phyloP scores from a whole-genome alignment of 2,113 vertebrate genomes.

The Crotalus horridus region DNA sequence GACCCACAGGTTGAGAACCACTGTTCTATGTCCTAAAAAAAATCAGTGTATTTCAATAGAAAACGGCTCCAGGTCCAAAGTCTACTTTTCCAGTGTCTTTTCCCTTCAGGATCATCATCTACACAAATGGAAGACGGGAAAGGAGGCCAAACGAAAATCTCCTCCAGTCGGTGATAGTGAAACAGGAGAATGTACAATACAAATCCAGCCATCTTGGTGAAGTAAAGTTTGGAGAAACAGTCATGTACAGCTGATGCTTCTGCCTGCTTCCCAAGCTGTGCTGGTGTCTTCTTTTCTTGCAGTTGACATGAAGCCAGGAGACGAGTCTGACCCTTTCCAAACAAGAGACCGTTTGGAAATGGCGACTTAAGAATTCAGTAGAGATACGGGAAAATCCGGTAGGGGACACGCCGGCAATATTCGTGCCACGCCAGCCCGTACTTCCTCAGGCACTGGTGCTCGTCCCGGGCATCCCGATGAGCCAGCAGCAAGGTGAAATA shows the following conservation, averaged over 20 bases:
- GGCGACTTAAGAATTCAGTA: conserved; percentile 68
- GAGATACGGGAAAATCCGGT: conserved; percentile 85
- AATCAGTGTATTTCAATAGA: background rate
- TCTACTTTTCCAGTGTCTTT: background rate
- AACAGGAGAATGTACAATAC: background rate
- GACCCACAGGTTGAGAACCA: no score
- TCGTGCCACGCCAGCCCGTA: conserved; percentile 83
- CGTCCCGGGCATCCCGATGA: conserved; percentile 84
- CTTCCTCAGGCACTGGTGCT: conserved; percentile 80
- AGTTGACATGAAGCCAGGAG: no score
- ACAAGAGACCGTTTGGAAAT: background rate
- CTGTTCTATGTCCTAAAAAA: no score
- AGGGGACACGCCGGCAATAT: conserved; percentile 83
- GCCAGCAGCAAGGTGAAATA: conserved; percentile 82
- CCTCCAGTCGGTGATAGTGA: background rate
- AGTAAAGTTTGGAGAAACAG: background rate
- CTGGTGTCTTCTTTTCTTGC: background rate
- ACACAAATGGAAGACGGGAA: background rate
- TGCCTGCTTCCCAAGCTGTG: fast-evolving
- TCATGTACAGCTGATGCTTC: no score
- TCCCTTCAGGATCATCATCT: background rate
- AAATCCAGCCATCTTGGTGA: no score
- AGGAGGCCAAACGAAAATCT: background rate
- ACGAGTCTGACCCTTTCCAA: background rate
- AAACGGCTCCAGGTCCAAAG: background rate